Percentiles rank a stretch among this genome's conserved stretches.
These are phyloP conservation scores for Myripristis jacobus DNA, from an alignment of 2,797 vertebrate genomes.

Conservation along the genomic window DNA sequence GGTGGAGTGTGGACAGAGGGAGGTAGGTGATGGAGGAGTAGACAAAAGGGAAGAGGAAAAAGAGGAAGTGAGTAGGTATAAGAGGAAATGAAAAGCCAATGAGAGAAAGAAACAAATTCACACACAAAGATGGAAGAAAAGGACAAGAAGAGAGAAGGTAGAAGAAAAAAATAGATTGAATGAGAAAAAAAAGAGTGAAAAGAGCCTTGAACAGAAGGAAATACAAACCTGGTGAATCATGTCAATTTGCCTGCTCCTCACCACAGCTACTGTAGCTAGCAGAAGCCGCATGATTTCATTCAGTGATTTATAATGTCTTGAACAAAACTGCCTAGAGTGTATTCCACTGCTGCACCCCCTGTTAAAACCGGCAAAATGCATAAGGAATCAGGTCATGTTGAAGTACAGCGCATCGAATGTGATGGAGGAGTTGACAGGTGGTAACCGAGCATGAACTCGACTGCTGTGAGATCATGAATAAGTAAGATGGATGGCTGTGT, in stretches of 20 bases:
- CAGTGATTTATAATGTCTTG: conserved; percentile 47
- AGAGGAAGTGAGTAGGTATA: not conserved
- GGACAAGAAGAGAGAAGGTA: conserved; percentile 25
- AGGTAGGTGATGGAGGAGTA: conserved; percentile 1
- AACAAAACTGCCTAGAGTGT: conserved; percentile 52
- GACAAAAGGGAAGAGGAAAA: conserved; percentile 34
- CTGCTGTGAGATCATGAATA: conserved; percentile 59
- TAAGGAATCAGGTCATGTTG: conserved; percentile 65
- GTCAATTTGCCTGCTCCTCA: conserved; percentile 58
- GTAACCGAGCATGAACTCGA: conserved; percentile 52
- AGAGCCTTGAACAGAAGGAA: conserved; percentile 42
- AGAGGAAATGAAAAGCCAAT: not conserved
- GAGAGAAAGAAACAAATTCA: conserved; percentile 11
- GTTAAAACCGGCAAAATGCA: conserved; percentile 57
- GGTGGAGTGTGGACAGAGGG: not conserved
- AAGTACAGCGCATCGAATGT: conserved; percentile 26
- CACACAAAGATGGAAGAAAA: conserved; percentile 16
- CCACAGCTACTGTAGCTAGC: conserved; percentile 42
- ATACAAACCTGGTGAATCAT: conserved; percentile 58
- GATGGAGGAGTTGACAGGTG: conserved; percentile 63
- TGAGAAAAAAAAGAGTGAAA: not conserved
- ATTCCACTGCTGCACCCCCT: conserved; percentile 26
- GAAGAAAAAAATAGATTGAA: conserved; percentile 11
- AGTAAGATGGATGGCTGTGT: conserved; percentile 28
- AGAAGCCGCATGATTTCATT: conserved; percentile 38